Percentiles rank a stretch among this genome's conserved stretches.
phyloP scores from a whole-genome alignment of 2,797 vertebrate species.

The Gallinago solitaria region DNA sequence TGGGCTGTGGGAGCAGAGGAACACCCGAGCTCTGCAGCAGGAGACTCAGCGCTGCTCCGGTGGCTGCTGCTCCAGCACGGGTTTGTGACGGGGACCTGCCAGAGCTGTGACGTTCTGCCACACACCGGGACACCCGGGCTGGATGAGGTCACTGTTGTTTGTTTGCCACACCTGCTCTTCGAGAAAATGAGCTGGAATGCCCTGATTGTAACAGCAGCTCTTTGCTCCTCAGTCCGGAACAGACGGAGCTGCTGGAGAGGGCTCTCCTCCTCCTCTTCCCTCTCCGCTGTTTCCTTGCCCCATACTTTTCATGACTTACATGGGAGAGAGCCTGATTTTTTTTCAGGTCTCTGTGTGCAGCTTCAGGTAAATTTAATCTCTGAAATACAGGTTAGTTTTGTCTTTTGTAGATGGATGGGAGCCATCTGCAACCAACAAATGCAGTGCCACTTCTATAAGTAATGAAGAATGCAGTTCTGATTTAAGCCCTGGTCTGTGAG shows the following conservation, averaged over 20 bases:
- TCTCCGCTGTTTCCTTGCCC: neutral
- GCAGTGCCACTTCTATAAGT: neutral
- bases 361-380: neutral
- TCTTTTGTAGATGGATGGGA: neutral
- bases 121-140: neutral
- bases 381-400: neutral
- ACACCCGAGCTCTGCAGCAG: neutral
- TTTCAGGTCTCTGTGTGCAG: neutral
- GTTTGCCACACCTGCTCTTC: neutral
- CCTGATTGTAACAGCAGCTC: neutral
- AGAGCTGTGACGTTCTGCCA: fast-evolving
- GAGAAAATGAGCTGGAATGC: neutral
- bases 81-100: neutral
- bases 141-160: neutral
- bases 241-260: neutral
- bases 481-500: neutral
- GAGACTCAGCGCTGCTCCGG: neutral
- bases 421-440: neutral
- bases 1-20: neutral
- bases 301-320: neutral
- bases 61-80: too few relatives aligned
- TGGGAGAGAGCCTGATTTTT: neutral
- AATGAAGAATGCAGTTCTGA: neutral
- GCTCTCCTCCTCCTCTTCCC: neutral
- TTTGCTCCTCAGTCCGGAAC: neutral